A percentile compares a stretch with the other conserved stretches of the same genome.
phyloP scores from a whole-genome alignment of 2,888 invertebrate species.

The Gastracanthus pulcherrimus region DNA sequence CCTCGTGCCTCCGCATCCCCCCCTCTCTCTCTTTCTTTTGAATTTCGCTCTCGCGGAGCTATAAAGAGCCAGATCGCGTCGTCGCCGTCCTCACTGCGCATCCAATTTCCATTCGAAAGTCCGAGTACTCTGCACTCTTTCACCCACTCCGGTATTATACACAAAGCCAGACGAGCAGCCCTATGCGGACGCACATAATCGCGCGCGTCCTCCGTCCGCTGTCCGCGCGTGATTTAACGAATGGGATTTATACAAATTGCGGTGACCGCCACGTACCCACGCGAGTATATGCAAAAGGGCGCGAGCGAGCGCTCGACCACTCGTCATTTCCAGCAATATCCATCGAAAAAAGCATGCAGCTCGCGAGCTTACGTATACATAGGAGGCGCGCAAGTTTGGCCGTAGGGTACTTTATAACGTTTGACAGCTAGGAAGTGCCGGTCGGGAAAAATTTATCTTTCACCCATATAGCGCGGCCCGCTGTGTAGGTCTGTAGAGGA shows the following conservation, averaged over 20 bases:
- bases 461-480: no score
- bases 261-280: neutral
- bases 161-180: neutral
- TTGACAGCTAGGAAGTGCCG: constrained; percentile 53
- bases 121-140: neutral
- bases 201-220: neutral
- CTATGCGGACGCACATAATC: neutral
- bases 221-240: constrained; percentile 46
- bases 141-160: neutral
- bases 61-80: constrained; percentile 18
- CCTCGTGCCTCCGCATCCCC: neutral
- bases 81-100: neutral
- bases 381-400: no score
- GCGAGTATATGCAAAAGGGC: neutral
- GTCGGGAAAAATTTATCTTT: constrained; percentile 51
- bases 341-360: no score
- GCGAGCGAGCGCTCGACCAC: no score
- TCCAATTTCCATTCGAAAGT: constrained; percentile 45
- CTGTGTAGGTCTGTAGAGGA: no score
- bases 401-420: no score
- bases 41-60: neutral
- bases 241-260: constrained; percentile 49
- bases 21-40: neutral
- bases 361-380: no score
- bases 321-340: no score